Evolutionary conservation across 2,113 vertebrate genomes (phyloP).

Genomic region (Notiomystis cincta): DNA sequence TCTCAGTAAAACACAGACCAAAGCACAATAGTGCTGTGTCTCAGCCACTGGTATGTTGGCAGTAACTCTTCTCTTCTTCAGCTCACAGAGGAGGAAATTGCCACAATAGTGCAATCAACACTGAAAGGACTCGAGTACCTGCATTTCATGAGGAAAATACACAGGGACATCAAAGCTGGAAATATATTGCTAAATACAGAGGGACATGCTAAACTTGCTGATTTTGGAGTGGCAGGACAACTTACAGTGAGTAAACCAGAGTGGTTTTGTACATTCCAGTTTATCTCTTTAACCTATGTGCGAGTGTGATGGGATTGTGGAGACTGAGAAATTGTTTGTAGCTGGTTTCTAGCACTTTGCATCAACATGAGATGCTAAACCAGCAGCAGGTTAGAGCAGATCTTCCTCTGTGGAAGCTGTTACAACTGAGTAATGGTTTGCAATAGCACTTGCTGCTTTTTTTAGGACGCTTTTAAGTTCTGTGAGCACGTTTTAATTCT

Average conservation of each 20-base stretch:
- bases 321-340: not conserved
- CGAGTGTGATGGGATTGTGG: not conserved
- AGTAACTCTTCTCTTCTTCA: constrained; percentile 55
- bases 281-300: not conserved
- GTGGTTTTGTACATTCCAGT: not conserved
- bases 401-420: not conserved
- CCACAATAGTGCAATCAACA: constrained; percentile 86
- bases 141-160: constrained; percentile 98
- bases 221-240: constrained; percentile 94
- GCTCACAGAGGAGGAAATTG: constrained; percentile 91
- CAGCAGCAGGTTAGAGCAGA: not conserved
- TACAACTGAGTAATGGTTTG: not conserved
- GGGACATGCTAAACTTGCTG: constrained; percentile 92
- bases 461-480: not conserved
- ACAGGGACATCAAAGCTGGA: constrained; percentile 94
- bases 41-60: not conserved
- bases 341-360: not conserved
- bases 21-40: not conserved
- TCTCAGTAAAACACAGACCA: not conserved
- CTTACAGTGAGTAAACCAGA: constrained; percentile 81
- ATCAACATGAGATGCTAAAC: not conserved
- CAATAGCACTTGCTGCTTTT: not conserved
- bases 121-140: constrained; percentile 93
- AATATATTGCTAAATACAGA: constrained; percentile 93
- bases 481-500: not conserved